A percentile compares a stretch with the other conserved stretches of the same genome.
Evolutionary conservation across 2,888 invertebrate genomes (phyloP).

Genomic region (Netelia inedita): DNA sequence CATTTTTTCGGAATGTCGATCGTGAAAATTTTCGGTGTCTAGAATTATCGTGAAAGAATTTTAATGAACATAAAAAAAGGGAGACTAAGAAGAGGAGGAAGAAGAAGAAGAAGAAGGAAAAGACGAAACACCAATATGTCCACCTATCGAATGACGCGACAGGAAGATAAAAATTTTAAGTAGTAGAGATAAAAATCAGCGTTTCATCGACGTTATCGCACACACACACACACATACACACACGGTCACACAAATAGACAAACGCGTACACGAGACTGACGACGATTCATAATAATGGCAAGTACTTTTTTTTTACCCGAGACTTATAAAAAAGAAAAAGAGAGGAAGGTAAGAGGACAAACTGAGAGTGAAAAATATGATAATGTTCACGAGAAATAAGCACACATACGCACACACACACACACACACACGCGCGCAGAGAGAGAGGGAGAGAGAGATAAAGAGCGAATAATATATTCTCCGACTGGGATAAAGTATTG

Average conservation of each 20-base stretch:
- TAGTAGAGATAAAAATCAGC: slow-evolving; percentile 37
- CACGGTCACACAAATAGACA: background rate
- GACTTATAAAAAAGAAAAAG: slow-evolving; percentile 26
- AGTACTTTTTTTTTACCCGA: slow-evolving; percentile 27
- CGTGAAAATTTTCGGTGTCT: slow-evolving; percentile 22
- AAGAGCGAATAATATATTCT: slow-evolving; percentile 23
- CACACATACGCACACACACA: background rate
- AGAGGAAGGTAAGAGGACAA: background rate
- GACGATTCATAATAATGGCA: slow-evolving; percentile 20
- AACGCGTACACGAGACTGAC: slow-evolving; percentile 13
- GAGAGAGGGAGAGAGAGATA: background rate
- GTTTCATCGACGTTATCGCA: background rate
- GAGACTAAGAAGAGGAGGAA: background rate
- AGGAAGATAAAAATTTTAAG: slow-evolving; percentile 29
- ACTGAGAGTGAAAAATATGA: background rate
- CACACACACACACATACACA: background rate
- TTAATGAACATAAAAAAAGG: background rate
- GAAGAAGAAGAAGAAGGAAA: slow-evolving; percentile 8
- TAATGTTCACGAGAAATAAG: background rate
- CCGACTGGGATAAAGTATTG: slow-evolving; percentile 4
- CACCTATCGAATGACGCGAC: slow-evolving; percentile 28
- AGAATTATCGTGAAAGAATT: slow-evolving; percentile 10
- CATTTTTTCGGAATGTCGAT: slow-evolving; percentile 21
- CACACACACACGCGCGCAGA: background rate
- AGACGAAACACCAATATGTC: slow-evolving; percentile 28